Conservation (phyloP, 2,113 vertebrate species). For the Myotis brandtii region DNA sequence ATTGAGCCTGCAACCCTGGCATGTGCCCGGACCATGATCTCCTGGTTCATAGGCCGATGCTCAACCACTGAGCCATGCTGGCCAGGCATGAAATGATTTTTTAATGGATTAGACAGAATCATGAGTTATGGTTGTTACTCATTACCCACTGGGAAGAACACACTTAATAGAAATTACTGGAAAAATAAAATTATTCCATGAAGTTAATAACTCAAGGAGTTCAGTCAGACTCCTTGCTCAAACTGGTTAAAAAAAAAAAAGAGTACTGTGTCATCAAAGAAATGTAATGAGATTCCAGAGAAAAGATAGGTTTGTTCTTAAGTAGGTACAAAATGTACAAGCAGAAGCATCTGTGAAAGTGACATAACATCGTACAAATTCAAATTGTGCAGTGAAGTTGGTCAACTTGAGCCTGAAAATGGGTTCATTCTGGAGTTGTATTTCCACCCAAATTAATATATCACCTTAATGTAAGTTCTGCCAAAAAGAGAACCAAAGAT, state of each 20-base stretch:
- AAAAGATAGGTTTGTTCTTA: neutral
- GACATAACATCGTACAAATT: neutral
- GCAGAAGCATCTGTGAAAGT: neutral
- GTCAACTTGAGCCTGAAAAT: neutral
- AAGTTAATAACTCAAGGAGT: slow-evolving; percentile 22
- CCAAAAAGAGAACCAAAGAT: neutral
- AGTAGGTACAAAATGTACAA: slow-evolving; percentile 21
- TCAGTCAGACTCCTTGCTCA: slow-evolving; percentile 34
- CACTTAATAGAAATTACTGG: slow-evolving; percentile 20
- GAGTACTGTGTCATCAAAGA: neutral
- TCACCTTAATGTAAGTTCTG: neutral
- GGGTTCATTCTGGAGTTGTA: neutral
- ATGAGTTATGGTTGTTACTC: neutral
- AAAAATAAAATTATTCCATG: slow-evolving; percentile 44
- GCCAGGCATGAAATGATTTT: neutral
- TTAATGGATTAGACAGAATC: neutral
- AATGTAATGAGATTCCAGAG: neutral
- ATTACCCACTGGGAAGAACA: neutral
- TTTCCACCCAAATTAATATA: neutral
- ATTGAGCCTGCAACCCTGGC: neutral
- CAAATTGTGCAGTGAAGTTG: neutral
- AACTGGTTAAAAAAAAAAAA: neutral
- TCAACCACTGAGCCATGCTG: no score
- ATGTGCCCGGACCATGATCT: neutral
- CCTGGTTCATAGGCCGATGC: no score